Percentiles rank a stretch among this genome's conserved stretches.
phyloP scores from a whole-genome alignment of 2,888 invertebrate species.

The Pristionchus japonicus region DNA sequence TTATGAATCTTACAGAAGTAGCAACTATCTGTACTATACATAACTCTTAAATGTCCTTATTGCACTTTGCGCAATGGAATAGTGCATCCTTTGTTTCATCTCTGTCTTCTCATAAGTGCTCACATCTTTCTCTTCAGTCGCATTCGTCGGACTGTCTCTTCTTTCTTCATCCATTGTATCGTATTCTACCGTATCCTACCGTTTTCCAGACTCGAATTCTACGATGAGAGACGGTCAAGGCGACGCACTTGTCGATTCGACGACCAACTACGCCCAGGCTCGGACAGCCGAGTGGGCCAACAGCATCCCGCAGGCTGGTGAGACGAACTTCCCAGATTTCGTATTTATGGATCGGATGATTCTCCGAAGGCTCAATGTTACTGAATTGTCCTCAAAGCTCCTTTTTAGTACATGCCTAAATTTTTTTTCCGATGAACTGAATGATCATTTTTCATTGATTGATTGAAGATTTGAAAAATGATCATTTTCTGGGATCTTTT shows the following conservation, averaged over 20 bases:
- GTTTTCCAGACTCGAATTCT: background rate
- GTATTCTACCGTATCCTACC: background rate
- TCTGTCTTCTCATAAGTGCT: background rate
- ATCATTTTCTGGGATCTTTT: no score
- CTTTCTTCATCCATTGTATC: background rate
- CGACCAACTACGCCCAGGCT: background rate
- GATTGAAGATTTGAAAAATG: no score
- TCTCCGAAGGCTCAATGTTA: no score
- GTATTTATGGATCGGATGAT: no score
- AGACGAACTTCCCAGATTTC: background rate
- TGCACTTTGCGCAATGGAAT: background rate
- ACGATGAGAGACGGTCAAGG: background rate
- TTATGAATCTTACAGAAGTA: no score
- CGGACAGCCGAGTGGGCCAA: slow-evolving; percentile 22
- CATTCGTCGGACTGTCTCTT: no score
- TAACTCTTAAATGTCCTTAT: background rate
- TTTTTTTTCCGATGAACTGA: no score
- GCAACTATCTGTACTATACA: no score
- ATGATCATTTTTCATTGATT: no score
- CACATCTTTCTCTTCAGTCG: background rate
- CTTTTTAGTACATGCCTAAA: no score
- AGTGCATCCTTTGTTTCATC: background rate
- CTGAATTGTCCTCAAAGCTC: no score
- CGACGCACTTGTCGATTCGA: background rate
- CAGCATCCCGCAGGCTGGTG: background rate